Evolutionary conservation across 2,113 vertebrate species (phyloP), one percentile per base, ranked within the genome.

Genomic region (Menidia beryllina): DNA sequence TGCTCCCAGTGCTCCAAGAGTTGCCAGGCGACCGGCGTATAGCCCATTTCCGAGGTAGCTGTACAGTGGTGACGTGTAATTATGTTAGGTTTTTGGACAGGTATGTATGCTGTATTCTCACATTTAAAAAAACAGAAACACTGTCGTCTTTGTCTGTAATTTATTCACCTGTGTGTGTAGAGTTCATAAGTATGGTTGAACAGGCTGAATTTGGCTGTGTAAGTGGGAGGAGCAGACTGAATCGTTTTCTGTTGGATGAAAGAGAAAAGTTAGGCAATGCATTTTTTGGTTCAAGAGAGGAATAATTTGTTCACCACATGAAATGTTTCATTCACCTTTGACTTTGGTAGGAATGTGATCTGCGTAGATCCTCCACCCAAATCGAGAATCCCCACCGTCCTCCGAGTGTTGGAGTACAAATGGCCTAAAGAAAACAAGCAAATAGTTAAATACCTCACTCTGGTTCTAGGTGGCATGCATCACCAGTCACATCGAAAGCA

Each of bases 1-100:
- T 34, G 88, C 89, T 79, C 95, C 94, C 75, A 97, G 92, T 51
- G 96, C 98, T 86, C 97, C 97, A 60, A 99, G 93, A 0, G 95
- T 96, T 62, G 96, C 95, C 50, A 97, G 88, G 81, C 97, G 95
- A 82, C 96, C 96, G 34, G 94, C 96, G 87, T 94, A 94, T 58
- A 99, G 89, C 86, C 98, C 98, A 90, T 98, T 96, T 50, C 97
- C 97, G 89, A 99, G 92, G 89, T 99, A 99, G 89, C 98, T 99
- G 82, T 54, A 79, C 79, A 51, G 81, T 48, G 77, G 59, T 82
- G 23, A 88, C 50, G 81, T 10, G 73, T 2, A 38, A 19, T 58
- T 25, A 38, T 61, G 51, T 23, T 63, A 9, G 1, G 23, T 48
- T 73, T 78, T 62, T 45, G 30, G n/a, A 61, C 13, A 20, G 9